These are phyloP conservation scores for Leptogaster cylindrica DNA, from an alignment of 2,888 invertebrate genomes.

Conservation along the genomic window DNA sequence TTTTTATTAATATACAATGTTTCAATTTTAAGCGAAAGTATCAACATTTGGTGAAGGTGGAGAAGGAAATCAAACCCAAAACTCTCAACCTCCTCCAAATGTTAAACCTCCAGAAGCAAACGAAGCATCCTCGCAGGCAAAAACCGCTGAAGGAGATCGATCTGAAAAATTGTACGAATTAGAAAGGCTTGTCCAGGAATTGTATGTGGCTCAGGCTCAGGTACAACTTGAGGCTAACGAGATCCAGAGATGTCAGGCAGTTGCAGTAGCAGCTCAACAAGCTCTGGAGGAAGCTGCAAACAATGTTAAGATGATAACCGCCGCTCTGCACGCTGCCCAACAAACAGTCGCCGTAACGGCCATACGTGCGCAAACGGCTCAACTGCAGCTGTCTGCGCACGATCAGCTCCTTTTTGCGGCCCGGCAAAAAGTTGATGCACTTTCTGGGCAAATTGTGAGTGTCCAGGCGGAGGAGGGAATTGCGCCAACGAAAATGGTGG, in stretches of 20 bases:
- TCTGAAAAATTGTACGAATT: constrained; percentile 46
- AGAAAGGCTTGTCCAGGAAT: constrained; percentile 56
- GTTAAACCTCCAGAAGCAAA: background rate
- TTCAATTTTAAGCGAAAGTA: too few species aligned
- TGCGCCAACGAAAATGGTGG: constrained; percentile 52
- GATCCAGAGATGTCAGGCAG: constrained; percentile 58
- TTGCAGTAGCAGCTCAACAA: constrained; percentile 58
- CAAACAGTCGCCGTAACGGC: constrained; percentile 60
- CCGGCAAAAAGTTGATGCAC: constrained; percentile 60
- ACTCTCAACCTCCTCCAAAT: background rate
- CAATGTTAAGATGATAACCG: constrained; percentile 58
- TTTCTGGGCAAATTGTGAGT: constrained; percentile 61
- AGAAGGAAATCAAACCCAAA: too few species aligned
- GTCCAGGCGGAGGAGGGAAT: constrained; percentile 59
- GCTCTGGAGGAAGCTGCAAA: constrained; percentile 59
- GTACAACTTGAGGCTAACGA: constrained; percentile 61
- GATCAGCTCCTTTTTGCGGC: constrained; percentile 61
- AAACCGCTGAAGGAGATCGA: background rate
- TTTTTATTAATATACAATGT: too few species aligned
- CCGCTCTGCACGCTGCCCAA: constrained; percentile 58
- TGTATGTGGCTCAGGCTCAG: constrained; percentile 60
- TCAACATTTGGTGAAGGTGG: too few species aligned
- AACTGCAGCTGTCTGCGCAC: constrained; percentile 60
- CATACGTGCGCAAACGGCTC: constrained; percentile 60
- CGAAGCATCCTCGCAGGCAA: background rate